Conservation (phyloP, 2,113 vertebrate genomes). For the Urocolius indicus region DNA sequence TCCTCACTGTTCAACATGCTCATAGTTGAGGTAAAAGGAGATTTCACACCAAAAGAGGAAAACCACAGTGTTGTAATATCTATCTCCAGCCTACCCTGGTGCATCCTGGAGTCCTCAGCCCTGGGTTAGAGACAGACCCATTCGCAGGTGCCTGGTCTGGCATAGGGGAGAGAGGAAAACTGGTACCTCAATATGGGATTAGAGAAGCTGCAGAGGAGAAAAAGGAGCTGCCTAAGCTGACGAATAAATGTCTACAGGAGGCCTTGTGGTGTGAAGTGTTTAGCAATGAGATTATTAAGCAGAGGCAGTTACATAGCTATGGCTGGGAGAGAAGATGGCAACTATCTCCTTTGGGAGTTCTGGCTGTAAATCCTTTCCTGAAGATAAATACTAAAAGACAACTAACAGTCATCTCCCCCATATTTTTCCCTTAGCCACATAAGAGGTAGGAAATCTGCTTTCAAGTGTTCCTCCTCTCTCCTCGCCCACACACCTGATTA, state of each 20-base stretch:
- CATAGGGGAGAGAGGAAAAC: background rate
- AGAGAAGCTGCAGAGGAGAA: background rate
- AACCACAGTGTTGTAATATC: background rate
- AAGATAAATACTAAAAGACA: slow-evolving; percentile 23
- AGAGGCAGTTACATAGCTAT: background rate
- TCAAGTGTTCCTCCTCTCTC: slow-evolving; percentile 28
- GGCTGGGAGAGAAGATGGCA: background rate
- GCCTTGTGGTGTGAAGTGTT: background rate
- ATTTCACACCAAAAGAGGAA: slow-evolving; percentile 26
- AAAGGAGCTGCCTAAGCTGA: background rate
- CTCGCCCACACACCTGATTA: background rate
- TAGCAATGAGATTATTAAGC: background rate
- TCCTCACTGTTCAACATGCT: background rate
- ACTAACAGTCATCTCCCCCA: background rate
- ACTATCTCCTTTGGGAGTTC: background rate
- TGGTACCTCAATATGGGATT: slow-evolving; percentile 2
- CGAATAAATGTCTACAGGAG: background rate
- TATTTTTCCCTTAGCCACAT: slow-evolving; percentile 39
- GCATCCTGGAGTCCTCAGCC: background rate
- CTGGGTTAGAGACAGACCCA: background rate
- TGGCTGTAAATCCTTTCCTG: background rate
- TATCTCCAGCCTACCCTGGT: background rate
- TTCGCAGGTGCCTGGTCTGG: background rate
- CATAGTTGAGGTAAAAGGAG: background rate
- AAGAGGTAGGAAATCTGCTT: slow-evolving; percentile 52